Evolutionary conservation across 2,797 vertebrate genomes (phyloP), one percentile per base, ranked within the genome.

Genomic region (Hyperoplus immaculatus): DNA sequence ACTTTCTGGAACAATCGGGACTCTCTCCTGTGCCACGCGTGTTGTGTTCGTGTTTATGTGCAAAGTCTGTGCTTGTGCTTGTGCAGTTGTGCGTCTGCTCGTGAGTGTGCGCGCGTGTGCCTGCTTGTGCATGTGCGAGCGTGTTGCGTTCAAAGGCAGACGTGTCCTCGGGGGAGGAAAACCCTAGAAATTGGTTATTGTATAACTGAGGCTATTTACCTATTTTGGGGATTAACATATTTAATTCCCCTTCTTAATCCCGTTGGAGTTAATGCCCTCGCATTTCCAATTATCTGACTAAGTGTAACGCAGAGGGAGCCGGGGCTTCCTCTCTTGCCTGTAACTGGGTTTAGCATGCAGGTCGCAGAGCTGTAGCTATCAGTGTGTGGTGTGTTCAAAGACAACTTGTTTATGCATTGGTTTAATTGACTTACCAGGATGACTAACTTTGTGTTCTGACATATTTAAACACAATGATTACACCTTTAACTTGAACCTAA

Each of bases 211-310:
- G 95, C 94, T 96, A 96, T 96, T 96, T 96, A 96, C 95, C 95
- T 96, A 94, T 96, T 96, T 96, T 95, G 92, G 94, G 95, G 94
- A 96, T 96, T 95, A 96, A 95, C 95, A 96, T 96, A 96, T 95
- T 96, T 96, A 96, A 96, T 96, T 96, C 95, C 94, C 92, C 92
- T 87, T 92, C 89, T 94, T 95, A 95, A 95, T 96, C 95, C 95
- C 94, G 92, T 94, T 91, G 93, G 94, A 95, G 94, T 94, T 96
- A 96, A 95, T 96, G 94, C 95, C 94, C 95, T 94, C 92, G 89
- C 91, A 95, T 96, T 96, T 96, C 95, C 95, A 96, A 96, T 96
- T 96, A 96, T 95, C 95, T 94, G 92, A 93, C 93, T 95, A 94
- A 95, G 93, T 95, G 94, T 95, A 93, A 95, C 89, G 90, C 87